Conservation (phyloP, 2,797 vertebrate species). For the Aldrovandia affinis region DNA sequence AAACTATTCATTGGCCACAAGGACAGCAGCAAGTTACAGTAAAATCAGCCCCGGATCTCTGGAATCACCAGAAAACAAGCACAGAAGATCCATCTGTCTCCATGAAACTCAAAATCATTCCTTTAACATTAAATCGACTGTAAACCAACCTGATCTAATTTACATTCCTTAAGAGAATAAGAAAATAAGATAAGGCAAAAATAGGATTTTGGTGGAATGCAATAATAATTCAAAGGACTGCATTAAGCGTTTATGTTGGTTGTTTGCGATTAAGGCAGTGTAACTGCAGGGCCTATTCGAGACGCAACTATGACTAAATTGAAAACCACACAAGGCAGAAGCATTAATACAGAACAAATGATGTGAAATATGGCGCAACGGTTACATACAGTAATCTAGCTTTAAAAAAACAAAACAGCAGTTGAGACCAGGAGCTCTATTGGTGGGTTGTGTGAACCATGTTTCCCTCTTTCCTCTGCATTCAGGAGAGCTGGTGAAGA, state of each 20-base stretch:
- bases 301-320: background rate
- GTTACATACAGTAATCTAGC: background rate
- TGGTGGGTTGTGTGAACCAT: too few relatives aligned
- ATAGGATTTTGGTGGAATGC: too few relatives aligned
- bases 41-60: too few relatives aligned
- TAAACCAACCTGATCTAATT: background rate
- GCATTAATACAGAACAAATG: background rate
- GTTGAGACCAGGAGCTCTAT: too few relatives aligned
- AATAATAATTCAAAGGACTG: background rate
- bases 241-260: background rate
- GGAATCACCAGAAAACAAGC: too few relatives aligned
- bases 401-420: too few relatives aligned
- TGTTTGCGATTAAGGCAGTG: background rate
- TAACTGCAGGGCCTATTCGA: background rate
- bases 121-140: background rate
- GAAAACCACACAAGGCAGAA: background rate
- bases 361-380: background rate
- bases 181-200: background rate
- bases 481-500: too few relatives aligned
- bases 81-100: background rate
- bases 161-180: too few relatives aligned
- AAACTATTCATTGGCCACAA: too few relatives aligned
- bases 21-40: too few relatives aligned
- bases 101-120: background rate
- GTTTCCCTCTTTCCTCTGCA: too few relatives aligned